Evolutionary conservation across 2,888 invertebrate genomes (phyloP).

Genomic region (Lymantria monacha): DNA sequence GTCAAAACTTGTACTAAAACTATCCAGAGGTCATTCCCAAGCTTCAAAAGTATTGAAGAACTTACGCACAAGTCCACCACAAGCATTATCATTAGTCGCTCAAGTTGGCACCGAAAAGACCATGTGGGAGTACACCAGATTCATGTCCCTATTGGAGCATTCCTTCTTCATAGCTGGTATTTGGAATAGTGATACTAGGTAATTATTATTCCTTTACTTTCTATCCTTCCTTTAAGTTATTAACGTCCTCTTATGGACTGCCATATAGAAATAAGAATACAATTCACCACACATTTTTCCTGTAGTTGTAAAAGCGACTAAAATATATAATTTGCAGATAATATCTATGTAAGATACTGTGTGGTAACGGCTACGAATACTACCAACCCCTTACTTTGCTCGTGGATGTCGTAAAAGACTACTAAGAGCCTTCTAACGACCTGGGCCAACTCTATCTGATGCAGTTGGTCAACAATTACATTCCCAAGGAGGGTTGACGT

Average conservation of each 20-base stretch:
- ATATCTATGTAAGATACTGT: too few species aligned
- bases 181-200: slow-evolving; percentile 73
- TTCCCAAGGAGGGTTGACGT: too few species aligned
- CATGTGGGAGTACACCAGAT: slow-evolving; percentile 73
- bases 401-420: too few species aligned
- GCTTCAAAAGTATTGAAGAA: slow-evolving; percentile 67
- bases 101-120: slow-evolving; percentile 73
- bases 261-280: too few species aligned
- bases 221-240: background rate
- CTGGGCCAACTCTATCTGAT: too few species aligned
- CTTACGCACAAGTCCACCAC: slow-evolving; percentile 60
- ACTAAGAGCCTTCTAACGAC: too few species aligned
- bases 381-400: too few species aligned
- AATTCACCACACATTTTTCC: too few species aligned
- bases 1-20: slow-evolving; percentile 68
- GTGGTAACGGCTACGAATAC: too few species aligned
- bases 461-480: too few species aligned
- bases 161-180: slow-evolving; percentile 73
- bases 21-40: slow-evolving; percentile 74
- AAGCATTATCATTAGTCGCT: slow-evolving; percentile 67
- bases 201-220: background rate
- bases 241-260: background rate
- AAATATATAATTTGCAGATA: too few species aligned
- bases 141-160: slow-evolving; percentile 72
- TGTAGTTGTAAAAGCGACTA: too few species aligned